phyloP scores from a whole-genome alignment of 2,113 vertebrate genomes.

The Pogona vitticeps region DNA sequence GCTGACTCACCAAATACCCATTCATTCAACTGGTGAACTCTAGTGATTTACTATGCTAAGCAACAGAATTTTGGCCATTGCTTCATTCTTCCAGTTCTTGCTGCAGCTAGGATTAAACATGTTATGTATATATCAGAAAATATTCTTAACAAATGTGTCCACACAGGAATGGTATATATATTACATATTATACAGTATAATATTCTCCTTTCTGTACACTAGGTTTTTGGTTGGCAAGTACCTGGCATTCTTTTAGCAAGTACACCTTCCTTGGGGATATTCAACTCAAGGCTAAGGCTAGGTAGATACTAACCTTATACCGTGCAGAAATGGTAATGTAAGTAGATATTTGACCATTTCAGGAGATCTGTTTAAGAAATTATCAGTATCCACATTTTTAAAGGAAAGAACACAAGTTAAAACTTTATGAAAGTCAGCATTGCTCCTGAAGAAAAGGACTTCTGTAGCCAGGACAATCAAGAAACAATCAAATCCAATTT shows the following conservation, averaged over 20 bases:
- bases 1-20: too few relatives aligned
- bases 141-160: constrained; percentile 1
- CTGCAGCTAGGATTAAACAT: not conserved
- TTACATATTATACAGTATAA: not conserved
- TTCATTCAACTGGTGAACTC: not conserved
- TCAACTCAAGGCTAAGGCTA: not conserved
- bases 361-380: constrained; percentile 23
- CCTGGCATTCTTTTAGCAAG: not conserved
- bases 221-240: not conserved
- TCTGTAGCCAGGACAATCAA: constrained; percentile 10
- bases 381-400: not conserved
- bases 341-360: constrained; percentile 23
- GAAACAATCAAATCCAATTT: constrained; percentile 10
- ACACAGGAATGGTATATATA: not conserved
- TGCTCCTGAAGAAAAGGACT: constrained; percentile 5
- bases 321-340: too few relatives aligned
- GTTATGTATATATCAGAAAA: not conserved
- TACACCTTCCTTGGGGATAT: not conserved
- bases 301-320: too few relatives aligned
- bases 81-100: not conserved
- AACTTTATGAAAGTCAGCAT: constrained; percentile 3
- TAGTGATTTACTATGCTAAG: not conserved
- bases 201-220: not conserved
- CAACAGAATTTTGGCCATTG: not conserved
- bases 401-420: not conserved